A percentile compares a stretch with the other conserved stretches of the same genome.
These are phyloP conservation scores for Steinernema scapterisci DNA, from an alignment of 2,888 invertebrate genomes.

Conservation along the genomic window DNA sequence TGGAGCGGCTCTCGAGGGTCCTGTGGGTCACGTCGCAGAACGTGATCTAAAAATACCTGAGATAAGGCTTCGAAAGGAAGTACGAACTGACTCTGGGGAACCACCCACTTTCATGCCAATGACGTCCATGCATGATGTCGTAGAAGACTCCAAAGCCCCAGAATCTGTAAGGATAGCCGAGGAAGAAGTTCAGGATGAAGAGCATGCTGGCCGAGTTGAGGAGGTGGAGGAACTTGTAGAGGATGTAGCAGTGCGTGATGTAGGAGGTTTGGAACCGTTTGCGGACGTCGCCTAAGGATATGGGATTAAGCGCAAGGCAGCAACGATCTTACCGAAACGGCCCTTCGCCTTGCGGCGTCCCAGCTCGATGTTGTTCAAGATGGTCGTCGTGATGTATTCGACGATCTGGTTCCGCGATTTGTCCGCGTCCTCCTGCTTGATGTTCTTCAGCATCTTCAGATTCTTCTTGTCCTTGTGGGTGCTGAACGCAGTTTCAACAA, in stretches of 20 bases:
- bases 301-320: background rate
- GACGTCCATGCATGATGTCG: conserved; percentile 62
- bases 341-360: background rate
- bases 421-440: background rate
- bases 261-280: background rate
- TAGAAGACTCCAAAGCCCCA: conserved; percentile 67
- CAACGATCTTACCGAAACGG: background rate
- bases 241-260: conserved; percentile 7
- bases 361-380: background rate
- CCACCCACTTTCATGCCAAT: conserved; percentile 67
- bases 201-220: background rate
- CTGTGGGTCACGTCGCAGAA: conserved; percentile 63
- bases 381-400: background rate
- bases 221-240: conserved; percentile 5
- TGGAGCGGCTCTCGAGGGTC: conserved; percentile 29
- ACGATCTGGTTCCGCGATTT: background rate
- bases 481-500: conserved; percentile 27
- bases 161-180: conserved; percentile 51
- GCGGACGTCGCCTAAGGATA: conserved; percentile 2
- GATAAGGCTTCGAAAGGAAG: background rate
- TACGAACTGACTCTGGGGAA: conserved; percentile 57
- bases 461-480: conserved; percentile 27
- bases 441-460: conserved; percentile 29
- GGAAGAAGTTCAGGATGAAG: conserved; percentile 51
- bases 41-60: conserved; percentile 51